Base-by-base conservation (phyloP, 2,888 invertebrate species). In the Ellobium chinense region DNA sequence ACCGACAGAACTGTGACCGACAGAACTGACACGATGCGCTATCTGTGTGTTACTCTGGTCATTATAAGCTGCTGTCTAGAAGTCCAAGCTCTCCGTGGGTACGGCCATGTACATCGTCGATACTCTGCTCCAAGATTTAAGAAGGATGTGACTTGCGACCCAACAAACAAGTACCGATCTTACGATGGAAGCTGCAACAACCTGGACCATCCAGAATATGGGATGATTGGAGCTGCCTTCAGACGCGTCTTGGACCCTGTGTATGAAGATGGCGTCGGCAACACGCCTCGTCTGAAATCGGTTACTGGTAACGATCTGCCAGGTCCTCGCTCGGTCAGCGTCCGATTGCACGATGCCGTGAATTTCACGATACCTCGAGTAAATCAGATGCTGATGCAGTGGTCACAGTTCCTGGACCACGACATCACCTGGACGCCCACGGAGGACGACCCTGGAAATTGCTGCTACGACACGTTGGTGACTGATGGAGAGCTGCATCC, bases 341-440 rank as follows among this genome's bases (percentile, higher is more conserved):
- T 14, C 12, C 18, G 9, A 58, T 66, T 80, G 9, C 74, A 74
- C 29, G 74, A 39, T 29, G 1, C 62, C 62, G 82, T 2, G 9
- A 56, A 21, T 21, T 70, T 4, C 70, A 82, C 76, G 7, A n/a
- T 1, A 46, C 46, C 21, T 7, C 37, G 29, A 39, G 62, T 27
- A 36, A 58, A 31, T 46, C 65, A 21, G 62, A 79, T 82, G 76
- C 18, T 75, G 29, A 82, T 82, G 82, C 75, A 76, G 58, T 82
- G 82, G 82, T 79, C 79, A 4, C 82, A 82, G 76, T 79, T 82
- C 46, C 75, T 82, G 5, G 82, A 82, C 65, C 82, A 82, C 31
- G 82, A 82, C 74, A 34, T 82, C 56, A 70, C 82, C n/a, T 14
- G 18, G 34, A 76, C 76, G 9, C 76, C 76, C 54, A 74, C 29